A percentile compares a stretch with the other conserved stretches of the same genome.
phyloP scores from a whole-genome alignment of 1,140 invertebrate genomes.

The Teleopsis dalmanni region DNA sequence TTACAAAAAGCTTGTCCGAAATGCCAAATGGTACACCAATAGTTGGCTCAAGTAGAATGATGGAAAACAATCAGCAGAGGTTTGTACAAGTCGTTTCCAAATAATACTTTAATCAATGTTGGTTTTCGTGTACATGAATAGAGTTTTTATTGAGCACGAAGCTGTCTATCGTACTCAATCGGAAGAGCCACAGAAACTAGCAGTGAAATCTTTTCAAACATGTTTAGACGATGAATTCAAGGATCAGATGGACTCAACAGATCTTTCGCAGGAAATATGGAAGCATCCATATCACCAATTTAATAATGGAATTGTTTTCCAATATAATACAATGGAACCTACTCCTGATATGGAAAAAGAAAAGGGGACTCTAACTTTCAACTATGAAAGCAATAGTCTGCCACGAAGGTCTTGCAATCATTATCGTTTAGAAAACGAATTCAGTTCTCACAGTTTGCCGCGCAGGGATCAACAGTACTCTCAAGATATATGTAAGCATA shows the following conservation, averaged over 20 bases:
- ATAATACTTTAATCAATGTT: neutral
- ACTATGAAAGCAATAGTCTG: constrained; percentile 41
- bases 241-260: constrained; percentile 6
- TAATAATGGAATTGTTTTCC: constrained; percentile 1
- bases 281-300: neutral
- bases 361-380: constrained; percentile 19
- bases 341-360: constrained; percentile 9
- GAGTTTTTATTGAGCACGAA: constrained; percentile 54
- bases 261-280: constrained; percentile 3
- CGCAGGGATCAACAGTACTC: constrained; percentile 22
- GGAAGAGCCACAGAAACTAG: constrained; percentile 69
- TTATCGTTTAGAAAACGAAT: constrained; percentile 31
- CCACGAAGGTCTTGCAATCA: constrained; percentile 33
- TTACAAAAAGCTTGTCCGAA: constrained; percentile 79
- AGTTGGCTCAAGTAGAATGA: neutral
- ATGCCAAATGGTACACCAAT: constrained; percentile 42
- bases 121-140: neutral
- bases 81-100: neutral
- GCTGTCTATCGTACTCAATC: constrained; percentile 72
- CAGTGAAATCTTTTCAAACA: constrained; percentile 35
- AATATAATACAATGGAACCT: too few species aligned
- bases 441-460: constrained; percentile 37
- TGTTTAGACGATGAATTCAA: constrained; percentile 29
- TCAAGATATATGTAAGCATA: constrained; percentile 36
- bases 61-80: neutral